phyloP scores from a whole-genome alignment of 2,113 vertebrate genomes.

The Coptodon rendalli region DNA sequence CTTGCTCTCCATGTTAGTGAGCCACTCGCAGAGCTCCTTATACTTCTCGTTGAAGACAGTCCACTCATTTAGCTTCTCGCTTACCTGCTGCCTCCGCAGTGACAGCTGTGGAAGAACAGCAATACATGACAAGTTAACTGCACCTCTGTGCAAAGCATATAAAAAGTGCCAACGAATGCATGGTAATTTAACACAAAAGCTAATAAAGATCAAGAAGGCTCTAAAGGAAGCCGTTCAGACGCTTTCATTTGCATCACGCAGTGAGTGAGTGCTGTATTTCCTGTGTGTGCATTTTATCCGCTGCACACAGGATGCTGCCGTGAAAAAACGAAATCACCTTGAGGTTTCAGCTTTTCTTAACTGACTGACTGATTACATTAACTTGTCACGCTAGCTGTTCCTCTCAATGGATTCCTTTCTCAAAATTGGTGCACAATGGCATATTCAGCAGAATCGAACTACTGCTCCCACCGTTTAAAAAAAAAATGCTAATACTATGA shows the following conservation, averaged over 20 bases:
- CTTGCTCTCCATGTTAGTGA: conserved; percentile 95
- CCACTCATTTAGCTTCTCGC: conserved; percentile 91
- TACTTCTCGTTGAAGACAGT: conserved; percentile 89
- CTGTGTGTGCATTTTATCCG: conserved; percentile 43
- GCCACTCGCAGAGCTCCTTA: conserved; percentile 95
- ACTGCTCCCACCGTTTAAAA: accelerated
- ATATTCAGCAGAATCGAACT: background rate
- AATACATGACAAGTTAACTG: background rate
- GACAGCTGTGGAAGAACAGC: conserved; percentile 76
- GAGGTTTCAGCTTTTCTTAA: conserved; percentile 22
- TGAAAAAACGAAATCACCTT: background rate
- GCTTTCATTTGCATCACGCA: conserved; percentile 11
- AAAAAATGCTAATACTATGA: background rate
- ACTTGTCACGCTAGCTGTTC: background rate
- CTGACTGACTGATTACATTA: background rate
- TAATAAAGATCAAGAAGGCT: background rate
- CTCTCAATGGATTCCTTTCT: background rate
- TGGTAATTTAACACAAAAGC: background rate
- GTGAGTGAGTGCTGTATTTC: conserved; percentile 29
- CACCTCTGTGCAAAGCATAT: background rate
- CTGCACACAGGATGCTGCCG: conserved; percentile 55
- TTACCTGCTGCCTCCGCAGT: conserved; percentile 83
- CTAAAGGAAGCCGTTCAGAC: background rate
- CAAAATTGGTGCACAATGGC: background rate
- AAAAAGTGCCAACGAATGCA: background rate